phyloP scores from a whole-genome alignment of 2,113 vertebrate species.

The Brachirus orientalis region DNA sequence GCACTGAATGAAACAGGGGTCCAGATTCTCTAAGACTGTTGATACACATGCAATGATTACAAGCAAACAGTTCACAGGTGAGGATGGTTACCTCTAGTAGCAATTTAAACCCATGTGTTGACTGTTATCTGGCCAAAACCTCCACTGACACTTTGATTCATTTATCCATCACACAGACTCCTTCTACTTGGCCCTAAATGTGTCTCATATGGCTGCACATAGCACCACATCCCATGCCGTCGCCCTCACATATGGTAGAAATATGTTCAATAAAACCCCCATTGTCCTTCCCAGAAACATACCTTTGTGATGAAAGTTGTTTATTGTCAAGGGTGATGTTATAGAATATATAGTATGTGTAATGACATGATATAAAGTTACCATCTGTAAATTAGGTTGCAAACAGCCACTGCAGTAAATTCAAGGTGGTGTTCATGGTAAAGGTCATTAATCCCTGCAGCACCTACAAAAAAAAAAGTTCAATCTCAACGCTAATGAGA shows the following conservation, averaged over 20 bases:
- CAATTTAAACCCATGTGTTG: too few relatives aligned
- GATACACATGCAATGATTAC: too few relatives aligned
- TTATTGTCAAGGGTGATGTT: slow-evolving; percentile 33
- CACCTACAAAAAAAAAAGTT: slow-evolving; percentile 14
- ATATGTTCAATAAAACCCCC: slow-evolving; percentile 56
- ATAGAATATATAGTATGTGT: not conserved
- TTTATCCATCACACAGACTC: slow-evolving; percentile 51
- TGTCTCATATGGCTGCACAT: slow-evolving; percentile 54
- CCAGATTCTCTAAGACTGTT: too few relatives aligned
- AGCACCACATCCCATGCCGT: slow-evolving; percentile 4
- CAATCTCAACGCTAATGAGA: slow-evolving; percentile 52
- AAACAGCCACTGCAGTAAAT: slow-evolving; percentile 11
- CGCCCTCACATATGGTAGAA: slow-evolving; percentile 46
- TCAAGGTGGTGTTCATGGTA: slow-evolving; percentile 35
- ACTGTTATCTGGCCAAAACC: too few relatives aligned
- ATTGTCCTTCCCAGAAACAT: slow-evolving; percentile 49
- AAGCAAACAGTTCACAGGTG: too few relatives aligned
- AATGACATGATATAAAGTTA: slow-evolving; percentile 28
- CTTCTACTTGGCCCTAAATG: slow-evolving; percentile 26
- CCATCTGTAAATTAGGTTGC: slow-evolving; percentile 1
- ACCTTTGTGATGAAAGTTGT: slow-evolving; percentile 12
- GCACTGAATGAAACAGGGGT: too few relatives aligned
- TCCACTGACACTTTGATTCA: not conserved
- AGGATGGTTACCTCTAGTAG: too few relatives aligned
- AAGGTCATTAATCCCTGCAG: slow-evolving; percentile 23